These are phyloP conservation scores for Ascidia mentula DNA, from an alignment of 23 tunicate genomes.

Conservation along the genomic window DNA sequence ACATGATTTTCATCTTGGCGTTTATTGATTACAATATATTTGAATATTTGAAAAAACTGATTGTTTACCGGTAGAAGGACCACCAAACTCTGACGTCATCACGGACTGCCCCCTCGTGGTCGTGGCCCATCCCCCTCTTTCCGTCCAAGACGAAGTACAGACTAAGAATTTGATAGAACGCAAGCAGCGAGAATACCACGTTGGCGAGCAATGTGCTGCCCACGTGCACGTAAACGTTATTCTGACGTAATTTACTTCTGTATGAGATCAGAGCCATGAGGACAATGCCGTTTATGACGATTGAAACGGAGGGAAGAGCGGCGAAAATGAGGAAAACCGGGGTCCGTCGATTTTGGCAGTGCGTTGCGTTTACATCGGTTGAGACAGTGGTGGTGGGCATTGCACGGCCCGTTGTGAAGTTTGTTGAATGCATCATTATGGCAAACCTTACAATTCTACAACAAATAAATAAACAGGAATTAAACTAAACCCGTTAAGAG, in stretches of 20 bases:
- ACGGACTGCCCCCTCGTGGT: slow-evolving; percentile 33
- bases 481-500: too few species aligned
- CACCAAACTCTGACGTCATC: slow-evolving; percentile 46
- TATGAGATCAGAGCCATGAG: slow-evolving; percentile 36
- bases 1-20: too few species aligned
- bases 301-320: slow-evolving; percentile 30
- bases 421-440: background rate
- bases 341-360: slow-evolving; percentile 49
- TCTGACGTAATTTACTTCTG: slow-evolving; percentile 47
- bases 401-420: background rate
- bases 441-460: too few species aligned
- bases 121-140: background rate
- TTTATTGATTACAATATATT: too few species aligned
- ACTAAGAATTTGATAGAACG: slow-evolving; percentile 46
- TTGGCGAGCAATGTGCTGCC: slow-evolving; percentile 52
- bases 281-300: slow-evolving; percentile 32
- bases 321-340: slow-evolving; percentile 43
- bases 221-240: slow-evolving; percentile 54
- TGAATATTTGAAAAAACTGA: too few species aligned
- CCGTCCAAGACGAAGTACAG: slow-evolving; percentile 47
- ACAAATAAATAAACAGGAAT: too few species aligned
- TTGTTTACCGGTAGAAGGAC: slow-evolving; percentile 45
- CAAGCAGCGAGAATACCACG: slow-evolving; percentile 44
- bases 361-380: background rate
- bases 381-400: background rate